Conservation (phyloP, 2,888 invertebrate species). For the Chloroclysta siterata region DNA sequence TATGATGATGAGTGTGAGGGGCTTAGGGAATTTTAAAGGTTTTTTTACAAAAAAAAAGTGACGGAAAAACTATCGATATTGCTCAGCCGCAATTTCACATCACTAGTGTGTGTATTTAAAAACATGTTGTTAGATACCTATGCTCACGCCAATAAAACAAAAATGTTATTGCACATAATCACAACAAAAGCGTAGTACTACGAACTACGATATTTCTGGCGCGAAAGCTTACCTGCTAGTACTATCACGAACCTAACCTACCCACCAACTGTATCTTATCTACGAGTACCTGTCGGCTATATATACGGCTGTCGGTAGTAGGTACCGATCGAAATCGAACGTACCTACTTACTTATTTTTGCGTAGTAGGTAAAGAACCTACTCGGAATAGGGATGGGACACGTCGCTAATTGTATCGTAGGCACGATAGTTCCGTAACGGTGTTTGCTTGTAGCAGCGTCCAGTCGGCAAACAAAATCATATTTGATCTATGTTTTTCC, state of each 20-base stretch:
- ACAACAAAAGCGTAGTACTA: constrained; percentile 7
- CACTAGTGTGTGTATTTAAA: no score
- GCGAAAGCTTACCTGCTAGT: constrained; percentile 12
- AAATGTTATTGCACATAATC: constrained; percentile 11
- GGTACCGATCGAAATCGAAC: constrained; percentile 1
- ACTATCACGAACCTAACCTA: background rate
- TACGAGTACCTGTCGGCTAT: background rate
- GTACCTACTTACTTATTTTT: background rate
- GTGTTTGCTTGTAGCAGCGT: background rate
- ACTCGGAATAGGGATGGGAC: constrained; percentile 13
- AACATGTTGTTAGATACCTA: no score
- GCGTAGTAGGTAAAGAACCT: background rate
- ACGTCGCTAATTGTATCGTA: constrained; percentile 10
- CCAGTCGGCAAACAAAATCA: constrained; percentile 11
- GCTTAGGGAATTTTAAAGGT: no score
- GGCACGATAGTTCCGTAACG: constrained; percentile 7
- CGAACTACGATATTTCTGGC: background rate
- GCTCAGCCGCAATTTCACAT: no score
- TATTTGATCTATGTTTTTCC: constrained; percentile 22
- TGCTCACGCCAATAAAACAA: background rate
- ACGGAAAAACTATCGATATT: no score
- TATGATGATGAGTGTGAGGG: no score
- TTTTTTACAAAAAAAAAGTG: no score
- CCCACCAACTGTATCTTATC: constrained; percentile 10
- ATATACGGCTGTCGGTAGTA: background rate